Base-by-base conservation (phyloP, 37 sponge, comb jelly and placozoan species). In the Chondrilla cf. caribensis region DNA sequence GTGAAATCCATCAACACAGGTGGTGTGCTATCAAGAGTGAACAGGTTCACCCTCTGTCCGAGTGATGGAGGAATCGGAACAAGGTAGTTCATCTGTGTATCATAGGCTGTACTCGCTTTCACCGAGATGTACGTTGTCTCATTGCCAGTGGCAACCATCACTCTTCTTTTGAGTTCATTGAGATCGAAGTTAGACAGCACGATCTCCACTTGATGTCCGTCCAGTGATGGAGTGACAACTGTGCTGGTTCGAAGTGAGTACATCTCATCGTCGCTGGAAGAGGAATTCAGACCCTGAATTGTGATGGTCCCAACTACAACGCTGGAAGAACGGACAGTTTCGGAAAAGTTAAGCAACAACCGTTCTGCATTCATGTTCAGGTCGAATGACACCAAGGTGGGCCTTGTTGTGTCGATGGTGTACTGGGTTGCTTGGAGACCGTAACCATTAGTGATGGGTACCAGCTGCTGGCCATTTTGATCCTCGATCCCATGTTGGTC, bases 61-160 rank as follows among this genome's bases (percentile, higher is more conserved):
- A 54, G 82, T 39, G 76, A 82, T 58, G 80, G 79, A 0, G 80
- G 84, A 47, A 92, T 71, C 0, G 96, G 96, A 3, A 93, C 83
- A 5, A 96, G 83, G 47, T 82, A 88, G 81, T 96, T 96, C 78
- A 73, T 81, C 58, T 93, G 92, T 84, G 90, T 92, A 66, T 96
- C 96, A 84, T 84, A 83, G 9, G 90, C 85, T 31, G 96, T 93
- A 58, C 89, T 90, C 29, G 90, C 86, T 3, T 73, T 84, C n/a
- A 90, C 82, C 1, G 87, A 82, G 26, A 96, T 80, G 79, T 79
- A 96, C 8, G 91, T 93, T 55, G 71, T 88, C 17, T 0, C 36
- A 0, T 15, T 78, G 11, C 25, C 41, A 17, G 96, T 93, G 22
- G 91, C 88, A 33, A 96, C 75, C 14, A 29, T 17, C 3, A 91